These are phyloP conservation scores for Euphydryas editha DNA, from an alignment of 2,888 invertebrate genomes.

Conservation along the genomic window DNA sequence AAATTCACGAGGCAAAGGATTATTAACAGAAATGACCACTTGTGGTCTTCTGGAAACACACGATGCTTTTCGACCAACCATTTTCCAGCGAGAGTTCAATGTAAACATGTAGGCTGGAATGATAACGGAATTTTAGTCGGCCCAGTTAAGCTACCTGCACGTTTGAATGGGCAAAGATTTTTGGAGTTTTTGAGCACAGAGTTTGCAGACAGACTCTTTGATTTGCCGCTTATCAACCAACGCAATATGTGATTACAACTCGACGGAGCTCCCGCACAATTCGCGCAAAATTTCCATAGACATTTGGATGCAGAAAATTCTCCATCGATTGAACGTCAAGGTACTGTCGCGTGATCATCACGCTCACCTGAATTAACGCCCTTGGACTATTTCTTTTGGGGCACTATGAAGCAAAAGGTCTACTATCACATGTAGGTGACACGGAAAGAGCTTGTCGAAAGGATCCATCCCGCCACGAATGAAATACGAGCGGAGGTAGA, in stretches of 20 bases:
- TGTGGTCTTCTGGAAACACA: slow-evolving; percentile 3
- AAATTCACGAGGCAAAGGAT: slow-evolving; percentile 14
- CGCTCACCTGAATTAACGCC: slow-evolving; percentile 32
- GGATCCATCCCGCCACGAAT: too few species aligned
- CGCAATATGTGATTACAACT: slow-evolving; percentile 16
- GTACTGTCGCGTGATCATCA: slow-evolving; percentile 29
- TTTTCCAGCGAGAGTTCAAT: slow-evolving; percentile 5
- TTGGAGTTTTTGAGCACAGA: slow-evolving; percentile 6
- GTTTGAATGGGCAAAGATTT: slow-evolving; percentile 15
- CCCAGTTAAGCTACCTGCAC: slow-evolving; percentile 10
- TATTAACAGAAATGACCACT: slow-evolving; percentile 5
- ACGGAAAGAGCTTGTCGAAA: too few species aligned
- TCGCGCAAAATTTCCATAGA: slow-evolving; percentile 9
- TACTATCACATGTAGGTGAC: too few species aligned
- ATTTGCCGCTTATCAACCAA: background rate
- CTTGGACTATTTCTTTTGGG: slow-evolving; percentile 34
- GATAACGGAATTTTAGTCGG: slow-evolving; percentile 14
- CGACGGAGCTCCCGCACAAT: slow-evolving; percentile 35
- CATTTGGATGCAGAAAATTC: slow-evolving; percentile 19
- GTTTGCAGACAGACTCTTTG: background rate
- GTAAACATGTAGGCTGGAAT: slow-evolving; percentile 25
- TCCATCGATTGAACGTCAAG: slow-evolving; percentile 30
- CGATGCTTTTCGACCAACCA: background rate
- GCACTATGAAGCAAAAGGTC: too few species aligned
- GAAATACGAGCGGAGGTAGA: too few species aligned